phyloP scores from a whole-genome alignment of 1,140 invertebrate species.

The Heliconius congener region DNA sequence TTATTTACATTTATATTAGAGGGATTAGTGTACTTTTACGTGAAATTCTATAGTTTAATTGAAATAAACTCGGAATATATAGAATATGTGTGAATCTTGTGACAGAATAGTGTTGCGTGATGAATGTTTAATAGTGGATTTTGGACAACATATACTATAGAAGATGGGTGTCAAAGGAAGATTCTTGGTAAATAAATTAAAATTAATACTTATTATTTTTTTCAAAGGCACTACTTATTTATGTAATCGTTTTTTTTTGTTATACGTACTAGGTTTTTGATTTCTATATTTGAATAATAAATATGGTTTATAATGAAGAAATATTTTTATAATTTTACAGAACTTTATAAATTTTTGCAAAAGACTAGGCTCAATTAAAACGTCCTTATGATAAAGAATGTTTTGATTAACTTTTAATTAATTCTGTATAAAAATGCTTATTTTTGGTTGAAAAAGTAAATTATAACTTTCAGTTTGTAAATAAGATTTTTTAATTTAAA shows the following conservation, averaged over 20 bases:
- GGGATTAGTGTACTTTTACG: neutral
- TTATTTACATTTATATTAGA: neutral
- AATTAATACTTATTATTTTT: constrained; percentile 2
- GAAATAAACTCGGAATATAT: neutral
- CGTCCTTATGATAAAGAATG: neutral
- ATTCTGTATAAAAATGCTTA: neutral
- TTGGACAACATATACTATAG: neutral
- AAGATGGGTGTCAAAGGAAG: constrained; percentile 65
- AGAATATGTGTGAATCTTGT: neutral
- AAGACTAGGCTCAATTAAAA: neutral
- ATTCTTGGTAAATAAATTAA: constrained; percentile 61
- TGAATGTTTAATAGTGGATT: neutral
- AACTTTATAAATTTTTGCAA: neutral
- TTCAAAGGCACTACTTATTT: neutral
- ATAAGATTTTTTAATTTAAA: neutral
- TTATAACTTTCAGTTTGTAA: neutral
- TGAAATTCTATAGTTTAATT: neutral
- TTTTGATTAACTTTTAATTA: neutral
- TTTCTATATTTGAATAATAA: neutral
- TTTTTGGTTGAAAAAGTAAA: neutral
- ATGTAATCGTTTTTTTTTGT: neutral
- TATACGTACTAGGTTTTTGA: neutral
- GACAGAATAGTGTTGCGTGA: neutral
- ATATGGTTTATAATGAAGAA: neutral
- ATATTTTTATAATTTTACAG: neutral